Percentiles rank a stretch among this genome's conserved stretches.
Evolutionary conservation across 2,888 invertebrate genomes (phyloP).

Genomic region (Xylocampa areola): DNA sequence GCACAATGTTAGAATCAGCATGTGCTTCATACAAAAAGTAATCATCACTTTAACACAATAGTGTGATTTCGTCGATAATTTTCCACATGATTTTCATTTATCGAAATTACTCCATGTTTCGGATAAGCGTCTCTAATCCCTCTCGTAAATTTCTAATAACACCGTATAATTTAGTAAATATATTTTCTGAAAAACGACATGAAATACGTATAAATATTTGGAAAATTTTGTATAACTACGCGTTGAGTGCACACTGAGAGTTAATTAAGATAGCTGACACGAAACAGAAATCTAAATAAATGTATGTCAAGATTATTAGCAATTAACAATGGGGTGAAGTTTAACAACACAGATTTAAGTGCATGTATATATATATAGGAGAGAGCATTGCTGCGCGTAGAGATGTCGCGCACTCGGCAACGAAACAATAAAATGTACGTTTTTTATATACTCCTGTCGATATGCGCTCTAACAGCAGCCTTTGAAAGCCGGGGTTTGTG

Average conservation of each 20-base stretch:
- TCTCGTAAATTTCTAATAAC: constrained; percentile 1
- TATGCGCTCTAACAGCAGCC: constrained; percentile 37
- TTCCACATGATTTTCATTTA: constrained; percentile 1
- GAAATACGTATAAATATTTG: neutral
- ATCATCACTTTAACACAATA: constrained; percentile 5
- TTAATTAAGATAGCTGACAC: constrained; percentile 17
- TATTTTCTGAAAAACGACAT: neutral
- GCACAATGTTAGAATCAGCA: neutral
- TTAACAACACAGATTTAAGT: constrained; percentile 36
- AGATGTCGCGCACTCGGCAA: constrained; percentile 20
- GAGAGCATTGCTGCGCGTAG: constrained; percentile 31
- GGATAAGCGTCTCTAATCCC: constrained; percentile 5
- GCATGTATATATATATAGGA: constrained; percentile 37
- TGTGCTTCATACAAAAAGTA: neutral
- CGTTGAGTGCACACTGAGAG: neutral
- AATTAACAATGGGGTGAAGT: constrained; percentile 52
- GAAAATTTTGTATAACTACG: neutral
- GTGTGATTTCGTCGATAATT: constrained; percentile 7
- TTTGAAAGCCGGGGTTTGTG: constrained; percentile 36
- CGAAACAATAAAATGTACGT: constrained; percentile 43
- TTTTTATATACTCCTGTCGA: constrained; percentile 30
- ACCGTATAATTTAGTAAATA: neutral
- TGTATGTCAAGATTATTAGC: constrained; percentile 43
- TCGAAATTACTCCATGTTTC: constrained; percentile 5
- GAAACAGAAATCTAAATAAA: constrained; percentile 41